A percentile compares a stretch with the other conserved stretches of the same genome.
phyloP scores from a whole-genome alignment of 1,140 invertebrate species.

The Sarcophaga peregrina region DNA sequence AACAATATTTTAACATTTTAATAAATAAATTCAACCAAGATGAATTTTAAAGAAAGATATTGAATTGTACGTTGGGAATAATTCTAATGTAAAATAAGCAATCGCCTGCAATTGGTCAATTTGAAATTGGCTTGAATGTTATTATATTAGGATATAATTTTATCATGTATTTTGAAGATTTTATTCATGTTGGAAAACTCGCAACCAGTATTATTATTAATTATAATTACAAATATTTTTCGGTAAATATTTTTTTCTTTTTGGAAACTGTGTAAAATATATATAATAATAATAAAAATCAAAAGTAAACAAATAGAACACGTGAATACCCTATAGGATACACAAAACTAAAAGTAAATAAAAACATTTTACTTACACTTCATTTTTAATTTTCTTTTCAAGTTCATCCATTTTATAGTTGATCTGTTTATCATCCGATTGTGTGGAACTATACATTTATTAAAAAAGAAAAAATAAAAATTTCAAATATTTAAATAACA shows the following conservation, averaged over 20 bases:
- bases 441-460: constrained; percentile 52
- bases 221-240: too few relatives aligned
- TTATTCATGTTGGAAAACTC: too few relatives aligned
- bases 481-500: background rate
- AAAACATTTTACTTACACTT: constrained; percentile 57
- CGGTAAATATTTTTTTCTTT: background rate
- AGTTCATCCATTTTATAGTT: constrained; percentile 64
- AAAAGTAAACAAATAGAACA: background rate
- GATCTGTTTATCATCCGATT: constrained; percentile 59
- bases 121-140: too few relatives aligned
- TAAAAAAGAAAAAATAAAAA: constrained; percentile 2
- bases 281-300: background rate
- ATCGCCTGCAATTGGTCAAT: too few relatives aligned
- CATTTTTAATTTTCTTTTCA: constrained; percentile 66
- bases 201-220: too few relatives aligned
- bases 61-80: too few relatives aligned
- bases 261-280: background rate
- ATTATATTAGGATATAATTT: too few relatives aligned
- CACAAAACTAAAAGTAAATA: background rate
- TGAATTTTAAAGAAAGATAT: too few relatives aligned
- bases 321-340: background rate
- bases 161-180: too few relatives aligned
- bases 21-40: too few relatives aligned
- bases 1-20: too few relatives aligned
- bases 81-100: too few relatives aligned